phyloP scores from a whole-genome alignment of 2,797 vertebrate species.

The Microcaecilia unicolor region DNA sequence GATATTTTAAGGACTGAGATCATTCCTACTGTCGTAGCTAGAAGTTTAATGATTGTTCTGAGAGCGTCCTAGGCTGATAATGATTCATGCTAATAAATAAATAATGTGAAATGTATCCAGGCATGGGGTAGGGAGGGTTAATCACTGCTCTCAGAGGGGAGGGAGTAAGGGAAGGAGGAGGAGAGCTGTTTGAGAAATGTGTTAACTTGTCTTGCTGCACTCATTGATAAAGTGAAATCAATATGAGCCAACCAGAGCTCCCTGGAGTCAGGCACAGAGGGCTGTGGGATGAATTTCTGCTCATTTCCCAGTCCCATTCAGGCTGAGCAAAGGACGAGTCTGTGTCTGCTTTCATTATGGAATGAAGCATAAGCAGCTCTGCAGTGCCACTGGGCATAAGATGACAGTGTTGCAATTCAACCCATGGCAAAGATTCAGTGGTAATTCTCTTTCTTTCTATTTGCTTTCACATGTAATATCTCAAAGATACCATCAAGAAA shows the following conservation, averaged over 20 bases:
- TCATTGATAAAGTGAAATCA: neutral
- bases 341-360: too few relatives aligned
- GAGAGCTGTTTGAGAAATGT: neutral
- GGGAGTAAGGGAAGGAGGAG: neutral
- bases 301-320: too few relatives aligned
- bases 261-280: neutral
- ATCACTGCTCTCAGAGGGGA: neutral
- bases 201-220: neutral
- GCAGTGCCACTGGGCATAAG: too few relatives aligned
- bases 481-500: too few relatives aligned
- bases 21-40: conserved; percentile 2
- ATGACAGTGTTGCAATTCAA: too few relatives aligned
- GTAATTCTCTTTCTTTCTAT: too few relatives aligned
- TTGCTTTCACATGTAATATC: too few relatives aligned
- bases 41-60: conserved; percentile 27
- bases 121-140: conserved; percentile 1
- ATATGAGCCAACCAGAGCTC: too few relatives aligned
- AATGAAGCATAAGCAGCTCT: too few relatives aligned
- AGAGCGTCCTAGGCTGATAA: conserved; percentile 26
- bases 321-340: too few relatives aligned
- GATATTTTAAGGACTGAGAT: conserved; percentile 13
- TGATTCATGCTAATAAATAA: conserved; percentile 54
- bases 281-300: too few relatives aligned
- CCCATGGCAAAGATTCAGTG: too few relatives aligned
- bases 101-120: conserved; percentile 35